phyloP scores from a whole-genome alignment of 2,888 invertebrate species.

The Chrysolina oricalcia region DNA sequence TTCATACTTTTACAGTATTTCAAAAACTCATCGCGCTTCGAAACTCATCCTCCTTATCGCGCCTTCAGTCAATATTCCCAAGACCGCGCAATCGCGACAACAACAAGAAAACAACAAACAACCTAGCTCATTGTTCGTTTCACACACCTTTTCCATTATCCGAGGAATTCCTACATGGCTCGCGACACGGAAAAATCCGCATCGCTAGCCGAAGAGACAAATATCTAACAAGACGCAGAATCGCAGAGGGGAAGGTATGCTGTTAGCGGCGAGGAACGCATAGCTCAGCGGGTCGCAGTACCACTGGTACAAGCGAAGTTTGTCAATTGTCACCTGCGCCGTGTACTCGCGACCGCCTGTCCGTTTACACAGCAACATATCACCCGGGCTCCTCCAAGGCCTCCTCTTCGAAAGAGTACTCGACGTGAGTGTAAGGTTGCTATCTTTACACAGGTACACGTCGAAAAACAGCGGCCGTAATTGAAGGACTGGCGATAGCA shows the following conservation, averaged over 20 bases:
- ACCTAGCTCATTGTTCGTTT: conserved; percentile 47
- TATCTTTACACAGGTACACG: conserved; percentile 54
- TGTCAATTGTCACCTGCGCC: conserved; percentile 71
- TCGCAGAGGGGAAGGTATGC: conserved; percentile 67
- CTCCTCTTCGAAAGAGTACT: conserved; percentile 2
- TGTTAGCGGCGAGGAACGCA: conserved; percentile 69
- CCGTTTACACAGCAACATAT: conserved; percentile 67
- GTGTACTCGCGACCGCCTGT: conserved; percentile 67
- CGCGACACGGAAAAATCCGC: conserved; percentile 63
- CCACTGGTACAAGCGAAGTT: conserved; percentile 69
- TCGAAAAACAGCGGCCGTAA: conserved; percentile 44
- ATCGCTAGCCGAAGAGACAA: conserved; percentile 65
- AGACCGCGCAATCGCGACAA: background rate
- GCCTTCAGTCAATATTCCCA: conserved; percentile 1
- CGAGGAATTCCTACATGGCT: conserved; percentile 64
- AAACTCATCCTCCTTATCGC: too few species aligned
- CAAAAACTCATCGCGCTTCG: too few species aligned
- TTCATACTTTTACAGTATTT: too few species aligned
- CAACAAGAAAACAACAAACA: conserved; percentile 27
- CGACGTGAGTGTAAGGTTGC: conserved; percentile 48
- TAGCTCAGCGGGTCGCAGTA: conserved; percentile 70
- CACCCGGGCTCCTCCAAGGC: conserved; percentile 53
- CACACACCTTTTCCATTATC: conserved; percentile 71
- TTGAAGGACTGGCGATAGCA: conserved; percentile 37
- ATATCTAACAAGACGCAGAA: conserved; percentile 67